phyloP scores from a whole-genome alignment of 2,888 invertebrate genomes.

The Mesochorus sp. region DNA sequence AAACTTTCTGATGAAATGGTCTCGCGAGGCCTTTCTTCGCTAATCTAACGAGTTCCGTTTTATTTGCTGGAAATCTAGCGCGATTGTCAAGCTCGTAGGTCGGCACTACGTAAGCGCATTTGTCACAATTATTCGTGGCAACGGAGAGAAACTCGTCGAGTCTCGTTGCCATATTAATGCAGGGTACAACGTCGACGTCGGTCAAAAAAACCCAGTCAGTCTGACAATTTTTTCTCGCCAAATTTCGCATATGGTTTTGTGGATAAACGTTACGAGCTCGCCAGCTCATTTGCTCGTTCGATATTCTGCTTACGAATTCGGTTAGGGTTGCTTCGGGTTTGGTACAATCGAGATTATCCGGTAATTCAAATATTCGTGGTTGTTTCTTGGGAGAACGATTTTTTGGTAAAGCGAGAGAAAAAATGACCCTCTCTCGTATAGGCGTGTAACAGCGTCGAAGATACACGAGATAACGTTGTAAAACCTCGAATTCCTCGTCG shows the following conservation, averaged over 20 bases:
- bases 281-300: slow-evolving; percentile 88
- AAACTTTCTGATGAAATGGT: slow-evolving; percentile 95
- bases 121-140: slow-evolving; percentile 84
- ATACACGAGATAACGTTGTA: slow-evolving; percentile 90
- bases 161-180: slow-evolving; percentile 87
- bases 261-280: slow-evolving; percentile 91
- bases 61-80: slow-evolving; percentile 91
- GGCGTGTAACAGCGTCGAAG: slow-evolving; percentile 89
- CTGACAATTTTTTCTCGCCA: slow-evolving; percentile 93
- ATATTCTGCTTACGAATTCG: slow-evolving; percentile 85
- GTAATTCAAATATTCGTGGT: slow-evolving; percentile 71
- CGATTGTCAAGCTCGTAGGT: slow-evolving; percentile 93
- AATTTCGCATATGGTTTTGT: slow-evolving; percentile 94
- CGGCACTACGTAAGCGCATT: slow-evolving; percentile 94
- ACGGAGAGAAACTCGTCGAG: slow-evolving; percentile 87
- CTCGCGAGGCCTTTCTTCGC: slow-evolving; percentile 91
- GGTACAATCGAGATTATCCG: slow-evolving; percentile 85
- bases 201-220: slow-evolving; percentile 91
- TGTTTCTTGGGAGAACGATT: slow-evolving; percentile 83
- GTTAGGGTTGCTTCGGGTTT: slow-evolving; percentile 87
- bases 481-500: slow-evolving; percentile 88
- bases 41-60: slow-evolving; percentile 89
- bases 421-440: slow-evolving; percentile 88
- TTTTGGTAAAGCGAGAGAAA: slow-evolving; percentile 89
- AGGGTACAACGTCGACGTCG: slow-evolving; percentile 94